Percentiles rank a stretch among this genome's conserved stretches.
Conservation (phyloP, 2,113 vertebrate species). For the Kryptolebias marmoratus region DNA sequence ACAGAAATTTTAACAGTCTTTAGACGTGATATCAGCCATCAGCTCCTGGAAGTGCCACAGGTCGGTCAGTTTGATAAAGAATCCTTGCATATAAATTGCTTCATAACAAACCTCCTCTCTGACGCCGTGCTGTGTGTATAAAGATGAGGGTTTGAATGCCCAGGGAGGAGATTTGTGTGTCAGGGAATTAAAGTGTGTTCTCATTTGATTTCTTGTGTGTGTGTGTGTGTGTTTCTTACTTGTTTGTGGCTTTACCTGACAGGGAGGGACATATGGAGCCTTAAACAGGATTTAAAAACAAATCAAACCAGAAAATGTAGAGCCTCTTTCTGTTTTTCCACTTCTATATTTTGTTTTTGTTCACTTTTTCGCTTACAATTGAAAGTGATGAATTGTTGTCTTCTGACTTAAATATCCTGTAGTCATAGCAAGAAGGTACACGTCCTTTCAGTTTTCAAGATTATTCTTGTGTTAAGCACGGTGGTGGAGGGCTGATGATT, state of each 20-base stretch:
- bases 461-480: too few species aligned
- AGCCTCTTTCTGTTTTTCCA: background rate
- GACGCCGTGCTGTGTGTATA: slow-evolving; percentile 25
- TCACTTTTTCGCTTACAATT: slow-evolving; percentile 4
- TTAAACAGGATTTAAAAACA: slow-evolving; percentile 12
- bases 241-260: too few species aligned
- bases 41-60: slow-evolving; percentile 61
- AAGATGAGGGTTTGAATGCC: slow-evolving; percentile 1
- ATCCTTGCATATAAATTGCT: slow-evolving; percentile 79
- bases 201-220: background rate
- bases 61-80: slow-evolving; percentile 74
- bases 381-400: background rate
- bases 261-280: slow-evolving; percentile 7
- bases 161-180: slow-evolving; percentile 15
- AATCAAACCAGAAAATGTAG: background rate
- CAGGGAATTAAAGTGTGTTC: slow-evolving; percentile 2
- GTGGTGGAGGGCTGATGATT: too few species aligned
- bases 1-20: slow-evolving; percentile 16
- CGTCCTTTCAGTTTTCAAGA: too few species aligned
- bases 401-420: background rate
- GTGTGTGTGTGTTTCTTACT: background rate
- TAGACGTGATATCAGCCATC: slow-evolving; percentile 5
- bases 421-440: background rate
- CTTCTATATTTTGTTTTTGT: background rate
- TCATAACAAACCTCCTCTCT: slow-evolving; percentile 71